Conservation (phyloP, 2,113 vertebrate genomes). For the Tachysurus fulvidraco region DNA sequence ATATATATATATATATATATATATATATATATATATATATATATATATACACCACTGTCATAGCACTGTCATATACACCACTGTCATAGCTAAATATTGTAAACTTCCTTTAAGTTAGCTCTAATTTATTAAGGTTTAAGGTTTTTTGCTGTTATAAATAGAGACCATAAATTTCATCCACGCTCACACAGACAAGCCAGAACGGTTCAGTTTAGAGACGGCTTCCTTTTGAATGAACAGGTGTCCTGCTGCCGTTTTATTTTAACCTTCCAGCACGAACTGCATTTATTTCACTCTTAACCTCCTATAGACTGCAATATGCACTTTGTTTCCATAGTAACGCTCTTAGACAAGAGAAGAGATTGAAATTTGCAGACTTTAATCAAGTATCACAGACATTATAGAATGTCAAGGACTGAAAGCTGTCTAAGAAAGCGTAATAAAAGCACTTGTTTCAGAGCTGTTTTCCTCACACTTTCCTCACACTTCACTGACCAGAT, state of each 20-base stretch:
- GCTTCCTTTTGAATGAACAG: conserved; percentile 14
- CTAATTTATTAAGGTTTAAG: not conserved
- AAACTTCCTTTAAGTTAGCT: conserved; percentile 6
- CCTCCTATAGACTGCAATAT: conserved; percentile 41
- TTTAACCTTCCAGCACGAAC: conserved; percentile 17
- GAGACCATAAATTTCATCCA: conserved; percentile 8
- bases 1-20: no score
- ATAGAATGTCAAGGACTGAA: conserved; percentile 51
- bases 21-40: no score
- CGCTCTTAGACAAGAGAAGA: conserved; percentile 53
- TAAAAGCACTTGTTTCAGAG: conserved; percentile 24
- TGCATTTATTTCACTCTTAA: conserved; percentile 39
- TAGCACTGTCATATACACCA: conserved; percentile 1
- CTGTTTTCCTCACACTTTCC: conserved; percentile 22
- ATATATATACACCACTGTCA: conserved; percentile 2
- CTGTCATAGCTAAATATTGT: not conserved
- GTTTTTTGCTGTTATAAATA: conserved; percentile 4
- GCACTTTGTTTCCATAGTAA: conserved; percentile 67
- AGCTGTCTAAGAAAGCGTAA: conserved; percentile 42
- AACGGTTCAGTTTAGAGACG: not conserved
- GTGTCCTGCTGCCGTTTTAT: conserved; percentile 18
- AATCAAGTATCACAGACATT: conserved; percentile 58
- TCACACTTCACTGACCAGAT: conserved; percentile 15
- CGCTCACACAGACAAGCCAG: not conserved
- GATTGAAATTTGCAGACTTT: conserved; percentile 56